These are phyloP conservation scores for Myotis myotis DNA, from an alignment of 2,797 vertebrate species.

Conservation along the genomic window DNA sequence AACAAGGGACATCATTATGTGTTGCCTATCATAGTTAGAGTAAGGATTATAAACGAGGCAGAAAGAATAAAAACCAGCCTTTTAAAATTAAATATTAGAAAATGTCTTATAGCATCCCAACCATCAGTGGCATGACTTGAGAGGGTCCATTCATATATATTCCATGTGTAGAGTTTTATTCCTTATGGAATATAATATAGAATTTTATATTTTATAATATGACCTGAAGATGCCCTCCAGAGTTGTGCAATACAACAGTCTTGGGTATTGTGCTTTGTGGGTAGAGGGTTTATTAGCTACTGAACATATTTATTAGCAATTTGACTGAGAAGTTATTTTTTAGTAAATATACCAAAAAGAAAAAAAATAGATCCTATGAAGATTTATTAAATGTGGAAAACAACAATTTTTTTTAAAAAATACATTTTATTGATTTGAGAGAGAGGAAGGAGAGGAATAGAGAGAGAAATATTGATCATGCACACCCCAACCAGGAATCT, in stretches of 20 bases:
- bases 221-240: background rate
- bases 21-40: background rate
- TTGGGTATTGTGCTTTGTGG: background rate
- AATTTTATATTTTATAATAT: background rate
- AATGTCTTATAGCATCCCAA: background rate
- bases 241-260: background rate
- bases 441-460: too few relatives aligned
- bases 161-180: background rate
- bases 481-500: too few relatives aligned
- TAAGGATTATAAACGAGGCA: background rate
- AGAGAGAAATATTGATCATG: too few relatives aligned
- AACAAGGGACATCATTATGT: background rate
- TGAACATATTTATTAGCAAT: background rate
- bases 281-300: background rate
- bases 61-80: background rate
- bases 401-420: too few relatives aligned
- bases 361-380: background rate
- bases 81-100: constrained; percentile 16
- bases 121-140: background rate
- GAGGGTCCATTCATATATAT: background rate
- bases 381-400: background rate
- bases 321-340: background rate
- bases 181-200: background rate
- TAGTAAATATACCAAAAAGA: background rate
- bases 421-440: too few relatives aligned